Evolutionary conservation across 2,888 invertebrate species (phyloP), one percentile per base, ranked within the genome.

Genomic region (Tipula unca): DNA sequence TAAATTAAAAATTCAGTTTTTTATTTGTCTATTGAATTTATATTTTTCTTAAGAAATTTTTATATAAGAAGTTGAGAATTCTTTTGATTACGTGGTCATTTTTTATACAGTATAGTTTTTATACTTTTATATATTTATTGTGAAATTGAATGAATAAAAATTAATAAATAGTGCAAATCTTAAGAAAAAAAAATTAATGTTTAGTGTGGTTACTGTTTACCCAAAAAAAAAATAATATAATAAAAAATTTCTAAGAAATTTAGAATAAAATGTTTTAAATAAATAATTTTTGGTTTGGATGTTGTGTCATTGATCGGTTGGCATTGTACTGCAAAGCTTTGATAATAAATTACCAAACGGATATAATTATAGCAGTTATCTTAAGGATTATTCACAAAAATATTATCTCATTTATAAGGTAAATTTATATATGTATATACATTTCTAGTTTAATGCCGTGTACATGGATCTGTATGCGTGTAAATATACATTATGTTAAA

Each of bases 11-110:
- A 69, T 69, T 69, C 69, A 69, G 25, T 69, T 69, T 69, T 69
- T 69, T n/a, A n/a, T 69, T 20, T 69, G 25, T 25, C 69, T 69
- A 3, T 25, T 25, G 25, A 69, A 69, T 69, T 69, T 69, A 69
- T 69, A 69, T 25, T 54, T 69, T 69, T 69, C 69, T 69, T 69
- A 69, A 69, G 69, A 69, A 17, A 69, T 69, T 69, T 69, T 69
- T 48, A 48, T 69, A 69, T 69, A 69, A 69, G 25, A 69, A 69
- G 69, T 69, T 69, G 69, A 69, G 25, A 69, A 69, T 69, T 69
- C 69, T 69, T 69, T 69, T 69, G 69, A 69, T 69, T 69, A 69
- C 69, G 69, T 69, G 69, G 69, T 69, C 69, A 69, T 69, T 69
- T 69, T 69, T 69, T 69, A 25, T 69, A 69, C 69, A 48, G n/a